phyloP scores from a whole-genome alignment of 1,140 invertebrate genomes.

The Drosophila mayri region DNA sequence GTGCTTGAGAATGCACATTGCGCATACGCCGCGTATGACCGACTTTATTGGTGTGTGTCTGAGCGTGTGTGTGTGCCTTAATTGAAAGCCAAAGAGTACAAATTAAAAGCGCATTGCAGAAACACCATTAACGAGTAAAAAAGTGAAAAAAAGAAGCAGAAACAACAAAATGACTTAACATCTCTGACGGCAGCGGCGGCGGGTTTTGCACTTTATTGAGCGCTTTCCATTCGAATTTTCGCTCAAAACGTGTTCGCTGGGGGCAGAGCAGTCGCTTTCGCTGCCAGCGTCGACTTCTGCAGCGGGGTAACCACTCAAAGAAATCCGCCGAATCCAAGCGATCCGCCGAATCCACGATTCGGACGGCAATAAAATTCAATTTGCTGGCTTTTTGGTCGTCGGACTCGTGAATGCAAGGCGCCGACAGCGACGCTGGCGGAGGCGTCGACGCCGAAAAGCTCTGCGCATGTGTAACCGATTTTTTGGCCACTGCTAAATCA shows the following conservation, averaged over 20 bases:
- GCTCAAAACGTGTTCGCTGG: conserved; percentile 68
- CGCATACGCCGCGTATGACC: conserved; percentile 50
- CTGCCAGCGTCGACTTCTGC: neutral
- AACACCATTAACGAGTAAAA: conserved; percentile 43
- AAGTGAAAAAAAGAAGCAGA: neutral
- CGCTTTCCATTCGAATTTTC: conserved; percentile 57
- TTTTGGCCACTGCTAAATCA: conserved; percentile 85
- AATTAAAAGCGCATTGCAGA: conserved; percentile 75
- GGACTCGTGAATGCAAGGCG: conserved; percentile 20
- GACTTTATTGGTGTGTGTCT: conserved; percentile 1
- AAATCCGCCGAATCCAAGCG: conserved; percentile 2
- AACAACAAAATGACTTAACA: conserved; percentile 52
- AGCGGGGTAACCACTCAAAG: neutral
- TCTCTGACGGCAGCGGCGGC: conserved; percentile 9
- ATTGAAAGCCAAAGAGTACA: conserved; percentile 71
- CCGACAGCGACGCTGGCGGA: conserved; percentile 28
- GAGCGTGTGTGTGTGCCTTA: conserved; percentile 43
- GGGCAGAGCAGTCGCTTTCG: neutral
- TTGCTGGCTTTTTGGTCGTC: conserved; percentile 6
- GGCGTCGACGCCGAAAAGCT: conserved; percentile 50
- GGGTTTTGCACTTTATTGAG: conserved; percentile 78
- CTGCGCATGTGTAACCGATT: conserved; percentile 77
- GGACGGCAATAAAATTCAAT: conserved; percentile 74
- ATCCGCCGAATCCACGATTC: conserved; percentile 32
- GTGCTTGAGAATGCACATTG: conserved; percentile 47